Base-by-base conservation (phyloP, 2,113 vertebrate species). In the Oophaga pumilio region DNA sequence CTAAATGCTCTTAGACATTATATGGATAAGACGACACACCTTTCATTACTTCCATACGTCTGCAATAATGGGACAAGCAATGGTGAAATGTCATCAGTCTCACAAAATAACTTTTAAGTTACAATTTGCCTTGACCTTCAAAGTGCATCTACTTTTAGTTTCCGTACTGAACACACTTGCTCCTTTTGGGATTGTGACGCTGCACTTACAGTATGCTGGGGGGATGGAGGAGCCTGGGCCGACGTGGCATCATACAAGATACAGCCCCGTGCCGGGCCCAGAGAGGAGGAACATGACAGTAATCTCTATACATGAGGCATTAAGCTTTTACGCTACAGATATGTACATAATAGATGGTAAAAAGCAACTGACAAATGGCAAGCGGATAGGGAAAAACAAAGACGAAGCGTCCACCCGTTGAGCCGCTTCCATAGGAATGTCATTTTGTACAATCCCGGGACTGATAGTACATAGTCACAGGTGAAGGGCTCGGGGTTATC, bases 401-500 rank as follows among this genome's bases (percentile, higher is more conserved):
- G 20, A 15, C 12, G 17, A 26, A 8, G 26, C 11, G 12, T 18
- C 12, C 77, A 53, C 2, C 20, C 11, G 24, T 13, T 52, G 20
- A 14, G 52, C 49, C 1, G 20, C 11, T 59, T 24, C 43, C 13
- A 60, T 15, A 43, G 6, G n/a, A 62, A 10, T 20, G 13, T 8
- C 8, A 22, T 49, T 15, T 64, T 77, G 57, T 26, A 18, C 10
- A 76, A 26, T 57, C 53, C 68, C 56, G 74, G 24, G 24, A 28
- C 18, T 1, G 76, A 79, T 13, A 89, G 24, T 78, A 82, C 43
- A 82, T 77, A 81, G 33, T 50, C 82, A 81, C 76, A 89, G 76
- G 9, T 79, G 83, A 88, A 91, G 89, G 89, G 89, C 71, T 90
- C 89, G 62, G 88, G 88, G 88, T 57, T 91, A 89, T 92, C 92